A percentile compares a stretch with the other conserved stretches of the same genome.
phyloP scores from a whole-genome alignment of 2,888 invertebrate genomes.

The Prosapia bicincta region DNA sequence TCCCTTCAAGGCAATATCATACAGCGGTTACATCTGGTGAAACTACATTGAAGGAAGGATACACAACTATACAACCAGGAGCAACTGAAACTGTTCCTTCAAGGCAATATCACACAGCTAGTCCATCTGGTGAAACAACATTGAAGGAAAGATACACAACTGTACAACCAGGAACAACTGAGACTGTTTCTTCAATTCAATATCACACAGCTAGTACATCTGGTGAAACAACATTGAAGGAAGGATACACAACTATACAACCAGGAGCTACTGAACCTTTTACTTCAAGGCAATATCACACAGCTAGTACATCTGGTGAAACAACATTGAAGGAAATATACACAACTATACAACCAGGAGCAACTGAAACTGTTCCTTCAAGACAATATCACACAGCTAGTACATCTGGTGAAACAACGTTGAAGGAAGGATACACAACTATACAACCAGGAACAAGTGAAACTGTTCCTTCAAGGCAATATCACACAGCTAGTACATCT shows the following conservation, averaged over 20 bases:
- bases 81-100: background rate
- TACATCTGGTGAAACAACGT: no score
- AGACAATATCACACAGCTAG: no score
- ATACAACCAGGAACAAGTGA: no score
- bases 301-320: no score
- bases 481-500: no score
- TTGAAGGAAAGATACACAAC: background rate
- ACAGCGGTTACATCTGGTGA: background rate
- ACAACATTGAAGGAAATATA: background rate
- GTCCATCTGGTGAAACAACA: background rate
- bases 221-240: constrained; percentile 1
- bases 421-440: no score
- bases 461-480: no score
- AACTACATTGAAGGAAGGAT: background rate
- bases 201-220: background rate
- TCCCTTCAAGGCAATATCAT: background rate
- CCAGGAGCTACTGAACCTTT: background rate
- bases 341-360: no score
- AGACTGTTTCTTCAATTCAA: background rate
- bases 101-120: background rate
- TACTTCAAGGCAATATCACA: background rate
- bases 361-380: no score
- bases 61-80: background rate
- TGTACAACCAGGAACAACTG: background rate
- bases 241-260: background rate